Conservation (phyloP, 2,888 invertebrate genomes). For the Drosophila phalerata region DNA sequence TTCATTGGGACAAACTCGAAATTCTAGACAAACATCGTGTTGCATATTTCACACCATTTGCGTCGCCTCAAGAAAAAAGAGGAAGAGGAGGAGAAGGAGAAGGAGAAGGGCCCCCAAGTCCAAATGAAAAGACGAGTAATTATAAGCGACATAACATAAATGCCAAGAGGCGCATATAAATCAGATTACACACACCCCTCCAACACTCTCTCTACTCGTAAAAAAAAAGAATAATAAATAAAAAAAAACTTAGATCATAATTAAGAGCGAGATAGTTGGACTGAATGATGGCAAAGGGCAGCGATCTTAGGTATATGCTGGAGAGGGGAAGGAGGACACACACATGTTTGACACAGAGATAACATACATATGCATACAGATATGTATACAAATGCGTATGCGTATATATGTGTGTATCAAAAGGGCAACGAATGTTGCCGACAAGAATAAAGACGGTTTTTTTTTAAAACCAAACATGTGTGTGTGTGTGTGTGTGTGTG, state of each 20-base stretch:
- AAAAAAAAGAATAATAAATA: neutral
- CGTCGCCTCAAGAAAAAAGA: neutral
- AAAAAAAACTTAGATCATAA: constrained; percentile 50
- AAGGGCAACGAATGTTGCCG: constrained; percentile 43
- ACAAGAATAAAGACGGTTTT: constrained; percentile 42
- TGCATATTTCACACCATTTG: constrained; percentile 37
- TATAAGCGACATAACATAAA: constrained; percentile 71
- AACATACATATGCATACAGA: constrained; percentile 7
- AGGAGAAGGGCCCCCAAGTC: constrained; percentile 16
- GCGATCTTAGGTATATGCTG: constrained; percentile 4
- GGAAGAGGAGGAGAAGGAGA: neutral
- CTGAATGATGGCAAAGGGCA: constrained; percentile 10
- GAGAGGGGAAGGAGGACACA: constrained; percentile 13
- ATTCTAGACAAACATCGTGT: constrained; percentile 3
- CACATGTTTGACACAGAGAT: constrained; percentile 59
- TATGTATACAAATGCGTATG: neutral
- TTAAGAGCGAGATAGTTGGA: constrained; percentile 58
- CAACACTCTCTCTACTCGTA: neutral
- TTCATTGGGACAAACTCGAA: constrained; percentile 17
- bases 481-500: constrained; percentile 9
- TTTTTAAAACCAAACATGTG: constrained; percentile 31
- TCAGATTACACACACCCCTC: constrained; percentile 56
- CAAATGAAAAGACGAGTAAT: constrained; percentile 65
- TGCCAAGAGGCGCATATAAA: constrained; percentile 69
- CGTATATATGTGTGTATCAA: constrained; percentile 24